phyloP scores from a whole-genome alignment of 2,888 invertebrate species.

The Ochropleura plecta region DNA sequence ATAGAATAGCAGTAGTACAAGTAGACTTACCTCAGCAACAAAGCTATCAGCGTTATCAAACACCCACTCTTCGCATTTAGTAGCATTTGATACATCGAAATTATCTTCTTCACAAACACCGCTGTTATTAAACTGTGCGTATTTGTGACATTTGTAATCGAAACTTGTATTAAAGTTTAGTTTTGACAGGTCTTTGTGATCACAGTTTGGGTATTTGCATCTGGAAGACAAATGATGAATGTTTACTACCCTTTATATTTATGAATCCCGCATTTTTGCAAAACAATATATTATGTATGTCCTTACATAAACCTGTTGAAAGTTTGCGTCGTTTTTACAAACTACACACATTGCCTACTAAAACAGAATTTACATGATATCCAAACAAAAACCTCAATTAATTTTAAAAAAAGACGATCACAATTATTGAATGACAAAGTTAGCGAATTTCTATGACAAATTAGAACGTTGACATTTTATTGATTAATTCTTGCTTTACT shows the following conservation, averaged over 20 bases:
- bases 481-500: too few relatives aligned
- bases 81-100: constrained; percentile 32
- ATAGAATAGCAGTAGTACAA: background rate
- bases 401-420: too few relatives aligned
- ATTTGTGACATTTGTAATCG: constrained; percentile 57
- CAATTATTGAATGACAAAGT: too few relatives aligned
- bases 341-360: too few relatives aligned
- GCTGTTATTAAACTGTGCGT: constrained; percentile 27
- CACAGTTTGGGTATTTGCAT: constrained; percentile 49
- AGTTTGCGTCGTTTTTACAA: too few relatives aligned
- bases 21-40: constrained; percentile 53
- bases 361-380: too few relatives aligned
- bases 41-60: constrained; percentile 56
- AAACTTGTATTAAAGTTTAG: constrained; percentile 34
- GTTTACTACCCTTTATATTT: background rate
- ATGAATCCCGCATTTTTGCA: too few relatives aligned
- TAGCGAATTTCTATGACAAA: too few relatives aligned
- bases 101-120: constrained; percentile 33
- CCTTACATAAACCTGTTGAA: too few relatives aligned
- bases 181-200: constrained; percentile 22
- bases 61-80: constrained; percentile 52
- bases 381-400: too few relatives aligned
- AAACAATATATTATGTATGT: too few relatives aligned
- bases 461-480: too few relatives aligned
- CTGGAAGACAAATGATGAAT: constrained; percentile 40